phyloP scores from a whole-genome alignment of 2,113 vertebrate species.

The Rhabdornis inornatus region DNA sequence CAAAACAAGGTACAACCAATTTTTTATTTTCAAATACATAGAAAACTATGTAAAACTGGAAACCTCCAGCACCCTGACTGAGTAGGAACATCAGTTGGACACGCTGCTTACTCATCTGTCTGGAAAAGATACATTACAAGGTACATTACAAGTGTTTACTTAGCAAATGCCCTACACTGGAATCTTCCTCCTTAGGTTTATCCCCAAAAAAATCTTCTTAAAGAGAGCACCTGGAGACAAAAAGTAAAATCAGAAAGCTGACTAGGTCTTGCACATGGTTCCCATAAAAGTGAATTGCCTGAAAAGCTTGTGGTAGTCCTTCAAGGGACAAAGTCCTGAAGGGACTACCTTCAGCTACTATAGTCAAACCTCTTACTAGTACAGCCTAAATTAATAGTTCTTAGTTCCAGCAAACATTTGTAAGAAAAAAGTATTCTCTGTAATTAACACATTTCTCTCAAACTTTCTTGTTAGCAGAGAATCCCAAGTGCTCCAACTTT shows the following conservation, averaged over 20 bases:
- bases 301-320: neutral
- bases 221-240: neutral
- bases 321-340: no score
- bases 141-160: neutral
- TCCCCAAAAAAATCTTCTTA: neutral
- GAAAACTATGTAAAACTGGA: neutral
- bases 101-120: neutral
- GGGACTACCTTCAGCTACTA: neutral
- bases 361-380: neutral
- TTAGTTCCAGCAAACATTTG: neutral
- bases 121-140: neutral
- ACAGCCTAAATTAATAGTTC: neutral
- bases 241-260: neutral
- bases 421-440: neutral
- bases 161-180: neutral
- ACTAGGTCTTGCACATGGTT: neutral
- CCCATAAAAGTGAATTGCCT: neutral
- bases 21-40: neutral
- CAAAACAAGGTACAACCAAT: neutral
- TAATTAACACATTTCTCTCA: neutral
- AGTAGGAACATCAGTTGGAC: neutral
- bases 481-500: neutral
- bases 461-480: neutral
- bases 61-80: neutral
- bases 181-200: neutral